Conservation (phyloP, 2,888 invertebrate species). For the Chrysolina oricalcia region DNA sequence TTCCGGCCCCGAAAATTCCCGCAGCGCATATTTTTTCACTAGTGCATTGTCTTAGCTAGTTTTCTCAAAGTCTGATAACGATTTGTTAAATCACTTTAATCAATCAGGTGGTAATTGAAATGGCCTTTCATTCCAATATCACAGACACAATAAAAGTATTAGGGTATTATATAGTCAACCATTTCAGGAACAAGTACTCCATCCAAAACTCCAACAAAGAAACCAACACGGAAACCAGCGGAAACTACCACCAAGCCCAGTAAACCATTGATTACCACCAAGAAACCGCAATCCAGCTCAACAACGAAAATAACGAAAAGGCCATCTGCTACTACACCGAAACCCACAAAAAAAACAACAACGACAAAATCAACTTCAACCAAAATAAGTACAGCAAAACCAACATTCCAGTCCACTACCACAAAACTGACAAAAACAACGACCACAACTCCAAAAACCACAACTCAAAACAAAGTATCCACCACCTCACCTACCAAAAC, state of each 20-base stretch:
- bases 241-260: slow-evolving; percentile 52
- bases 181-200: slow-evolving; percentile 59
- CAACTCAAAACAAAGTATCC: slow-evolving; percentile 60
- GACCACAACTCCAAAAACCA: slow-evolving; percentile 53
- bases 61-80: no score
- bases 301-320: slow-evolving; percentile 62
- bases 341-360: slow-evolving; percentile 64
- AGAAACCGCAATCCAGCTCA: slow-evolving; percentile 51
- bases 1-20: no score
- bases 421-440: slow-evolving; percentile 41
- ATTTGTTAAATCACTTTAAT: no score
- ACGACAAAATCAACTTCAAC: slow-evolving; percentile 32
- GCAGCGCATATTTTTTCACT: no score
- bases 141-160: no score
- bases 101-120: no score
- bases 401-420: slow-evolving; percentile 51
- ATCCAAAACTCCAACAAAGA: slow-evolving; percentile 56
- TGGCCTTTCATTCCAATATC: no score
- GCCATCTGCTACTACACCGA: slow-evolving; percentile 53
- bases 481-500: slow-evolving; percentile 49
- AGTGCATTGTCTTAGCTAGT: no score
- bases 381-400: slow-evolving; percentile 51
- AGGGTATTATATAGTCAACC: not conserved
- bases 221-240: slow-evolving; percentile 59
- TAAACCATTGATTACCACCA: slow-evolving; percentile 58